Evolutionary conservation across 2,113 vertebrate species (phyloP).

Genomic region (Xenopus laevis): DNA sequence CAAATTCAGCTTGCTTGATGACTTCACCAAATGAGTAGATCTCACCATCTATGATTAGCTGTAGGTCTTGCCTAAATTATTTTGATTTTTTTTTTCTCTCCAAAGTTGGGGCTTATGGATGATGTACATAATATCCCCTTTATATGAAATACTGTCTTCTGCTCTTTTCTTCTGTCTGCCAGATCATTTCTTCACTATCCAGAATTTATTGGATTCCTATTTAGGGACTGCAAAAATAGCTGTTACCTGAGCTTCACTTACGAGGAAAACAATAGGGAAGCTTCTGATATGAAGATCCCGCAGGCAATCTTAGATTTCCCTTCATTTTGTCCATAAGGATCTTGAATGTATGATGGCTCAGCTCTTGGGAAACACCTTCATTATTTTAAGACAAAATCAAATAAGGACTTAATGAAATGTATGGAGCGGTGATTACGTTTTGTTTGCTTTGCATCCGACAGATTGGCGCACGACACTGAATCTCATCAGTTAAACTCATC

Average conservation of each 20-base stretch:
- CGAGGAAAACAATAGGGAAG: too few species aligned
- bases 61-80: too few species aligned
- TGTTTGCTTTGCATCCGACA: not conserved
- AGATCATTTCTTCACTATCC: not conserved
- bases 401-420: constrained; percentile 1
- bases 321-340: not conserved
- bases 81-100: too few species aligned
- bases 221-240: not conserved
- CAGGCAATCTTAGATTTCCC: not conserved
- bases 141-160: not conserved
- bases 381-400: constrained; percentile 6
- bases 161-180: not conserved
- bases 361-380: not conserved
- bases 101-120: too few species aligned
- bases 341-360: not conserved
- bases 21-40: too few species aligned
- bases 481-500: not conserved
- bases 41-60: too few species aligned
- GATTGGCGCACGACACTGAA: not conserved
- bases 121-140: too few species aligned
- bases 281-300: not conserved
- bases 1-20: too few species aligned
- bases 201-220: not conserved
- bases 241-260: not conserved
- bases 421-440: not conserved